phyloP scores from a whole-genome alignment of 2,888 invertebrate genomes.

The Penaeus monodon region DNA sequence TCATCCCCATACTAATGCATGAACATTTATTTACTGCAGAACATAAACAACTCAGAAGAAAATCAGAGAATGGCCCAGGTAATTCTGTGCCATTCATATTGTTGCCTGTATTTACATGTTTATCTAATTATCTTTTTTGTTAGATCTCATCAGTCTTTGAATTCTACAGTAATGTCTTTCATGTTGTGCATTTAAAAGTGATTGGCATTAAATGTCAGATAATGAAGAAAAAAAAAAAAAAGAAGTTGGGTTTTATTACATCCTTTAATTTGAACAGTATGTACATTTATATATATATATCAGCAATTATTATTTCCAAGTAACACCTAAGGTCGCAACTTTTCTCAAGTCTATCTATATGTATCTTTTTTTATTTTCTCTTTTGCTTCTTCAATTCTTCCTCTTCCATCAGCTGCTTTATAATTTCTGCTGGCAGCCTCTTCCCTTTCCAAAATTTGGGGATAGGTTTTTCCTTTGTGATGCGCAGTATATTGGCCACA shows the following conservation, averaged over 20 bases:
- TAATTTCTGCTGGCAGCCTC: conserved; percentile 72
- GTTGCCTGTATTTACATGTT: no score
- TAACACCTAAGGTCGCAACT: neutral
- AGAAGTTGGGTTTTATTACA: neutral
- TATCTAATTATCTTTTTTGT: conserved; percentile 9
- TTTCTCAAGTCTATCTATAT: neutral
- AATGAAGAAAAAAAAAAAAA: neutral
- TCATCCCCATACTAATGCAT: no score
- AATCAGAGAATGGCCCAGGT: no score
- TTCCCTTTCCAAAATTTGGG: conserved; percentile 73
- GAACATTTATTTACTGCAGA: no score
- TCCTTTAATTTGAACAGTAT: neutral
- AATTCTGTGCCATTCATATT: no score
- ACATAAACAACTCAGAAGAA: no score
- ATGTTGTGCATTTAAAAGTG: conserved; percentile 33
- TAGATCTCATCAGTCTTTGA: conserved; percentile 11
- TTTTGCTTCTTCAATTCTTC: conserved; percentile 7
- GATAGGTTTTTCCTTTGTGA: conserved; percentile 76
- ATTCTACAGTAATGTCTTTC: conserved; percentile 15
- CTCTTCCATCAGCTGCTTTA: conserved; percentile 35
- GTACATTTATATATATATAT: neutral
- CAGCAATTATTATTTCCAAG: neutral
- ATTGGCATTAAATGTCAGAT: conserved; percentile 39
- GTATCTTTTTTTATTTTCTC: neutral
- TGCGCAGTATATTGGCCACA: conserved; percentile 77